Conservation (phyloP, 2,113 vertebrate species). For the Perca schrenkii region DNA sequence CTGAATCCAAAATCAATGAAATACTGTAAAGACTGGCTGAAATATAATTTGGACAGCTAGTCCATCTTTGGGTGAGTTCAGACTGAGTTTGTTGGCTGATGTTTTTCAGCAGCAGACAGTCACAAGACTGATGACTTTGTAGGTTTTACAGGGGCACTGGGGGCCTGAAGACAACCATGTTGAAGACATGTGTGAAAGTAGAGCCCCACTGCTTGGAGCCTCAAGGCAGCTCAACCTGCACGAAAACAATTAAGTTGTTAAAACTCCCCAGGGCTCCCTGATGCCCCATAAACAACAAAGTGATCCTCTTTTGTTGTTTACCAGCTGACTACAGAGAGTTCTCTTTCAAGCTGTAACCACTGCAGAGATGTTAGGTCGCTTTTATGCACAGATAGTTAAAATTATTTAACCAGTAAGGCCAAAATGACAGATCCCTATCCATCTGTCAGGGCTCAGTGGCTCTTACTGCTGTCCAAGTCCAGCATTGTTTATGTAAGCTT, state of each 20-base stretch:
- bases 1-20: not conserved
- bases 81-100: conserved; percentile 9
- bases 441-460: conserved; percentile 56
- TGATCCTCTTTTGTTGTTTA: conserved; percentile 69
- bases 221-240: conserved; percentile 50
- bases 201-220: conserved; percentile 29
- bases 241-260: conserved; percentile 70
- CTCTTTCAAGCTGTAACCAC: conserved; percentile 37
- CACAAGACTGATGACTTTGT: conserved; percentile 46
- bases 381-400: conserved; percentile 13
- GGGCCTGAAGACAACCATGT: conserved; percentile 30
- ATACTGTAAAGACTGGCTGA: not conserved
- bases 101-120: conserved; percentile 35
- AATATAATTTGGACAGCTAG: not conserved
- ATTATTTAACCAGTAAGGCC: conserved; percentile 42
- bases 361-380: conserved; percentile 17
- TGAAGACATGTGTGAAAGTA: conserved; percentile 70
- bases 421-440: conserved; percentile 53
- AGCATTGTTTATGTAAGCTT: conserved; percentile 54
- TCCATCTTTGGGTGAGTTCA: not conserved
- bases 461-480: conserved; percentile 30
- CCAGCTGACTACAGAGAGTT: conserved; percentile 49
- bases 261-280: conserved; percentile 52
- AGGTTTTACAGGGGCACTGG: conserved; percentile 47
- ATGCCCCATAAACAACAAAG: conserved; percentile 72